phyloP scores from a whole-genome alignment of 2,888 invertebrate species.

The Anticlea derivata region DNA sequence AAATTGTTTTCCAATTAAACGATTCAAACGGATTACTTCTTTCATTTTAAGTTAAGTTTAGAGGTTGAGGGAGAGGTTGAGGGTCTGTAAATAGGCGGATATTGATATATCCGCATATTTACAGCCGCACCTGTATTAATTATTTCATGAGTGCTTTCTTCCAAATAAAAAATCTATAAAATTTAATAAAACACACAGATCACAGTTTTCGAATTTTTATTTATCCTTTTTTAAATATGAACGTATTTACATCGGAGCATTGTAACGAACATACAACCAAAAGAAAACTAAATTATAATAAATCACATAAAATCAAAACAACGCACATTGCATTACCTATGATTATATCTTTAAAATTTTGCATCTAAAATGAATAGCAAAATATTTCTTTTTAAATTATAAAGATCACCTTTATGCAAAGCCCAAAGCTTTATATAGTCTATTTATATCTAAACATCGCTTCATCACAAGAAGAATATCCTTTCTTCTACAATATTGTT shows the following conservation, averaged over 20 bases:
- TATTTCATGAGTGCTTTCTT: too few species aligned
- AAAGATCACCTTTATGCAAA: constrained; percentile 30
- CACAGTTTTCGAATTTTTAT: constrained; percentile 67
- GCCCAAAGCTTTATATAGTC: constrained; percentile 21
- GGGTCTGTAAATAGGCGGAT: too few species aligned
- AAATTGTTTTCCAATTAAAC: constrained; percentile 73
- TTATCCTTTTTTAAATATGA: constrained; percentile 54
- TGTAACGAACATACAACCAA: constrained; percentile 63
- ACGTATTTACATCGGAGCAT: constrained; percentile 68
- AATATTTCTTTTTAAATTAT: constrained; percentile 21
- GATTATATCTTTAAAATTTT: constrained; percentile 61
- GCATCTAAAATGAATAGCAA: constrained; percentile 43
- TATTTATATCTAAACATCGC: constrained; percentile 34
- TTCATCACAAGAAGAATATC: constrained; percentile 50
- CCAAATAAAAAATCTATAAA: background rate
- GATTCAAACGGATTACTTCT: constrained; percentile 23
- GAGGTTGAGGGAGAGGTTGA: too few species aligned
- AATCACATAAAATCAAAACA: constrained; percentile 72
- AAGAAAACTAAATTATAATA: constrained; percentile 67
- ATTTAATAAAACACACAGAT: constrained; percentile 27
- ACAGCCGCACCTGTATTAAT: too few species aligned
- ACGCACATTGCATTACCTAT: constrained; percentile 44
- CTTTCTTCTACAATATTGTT: constrained; percentile 44
- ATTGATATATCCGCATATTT: too few species aligned
- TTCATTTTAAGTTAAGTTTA: constrained; percentile 14